Conservation (phyloP, 2,888 invertebrate species). For the Strigamia crassipes region DNA sequence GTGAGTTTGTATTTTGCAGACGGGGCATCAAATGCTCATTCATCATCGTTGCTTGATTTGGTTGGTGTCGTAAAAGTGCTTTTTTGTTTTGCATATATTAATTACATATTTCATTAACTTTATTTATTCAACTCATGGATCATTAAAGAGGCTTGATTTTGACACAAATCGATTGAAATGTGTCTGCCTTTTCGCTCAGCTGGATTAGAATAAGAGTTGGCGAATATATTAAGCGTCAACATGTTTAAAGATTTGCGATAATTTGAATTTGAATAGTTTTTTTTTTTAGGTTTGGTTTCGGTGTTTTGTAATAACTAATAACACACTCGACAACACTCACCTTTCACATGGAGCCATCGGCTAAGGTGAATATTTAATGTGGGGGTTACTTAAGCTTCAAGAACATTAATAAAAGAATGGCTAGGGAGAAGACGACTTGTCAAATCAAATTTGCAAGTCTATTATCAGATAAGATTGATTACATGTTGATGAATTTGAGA, state of each 20-base stretch:
- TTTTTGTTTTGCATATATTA: slow-evolving; percentile 22
- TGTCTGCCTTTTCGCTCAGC: neutral
- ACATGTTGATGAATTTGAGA: neutral
- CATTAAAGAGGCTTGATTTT: slow-evolving; percentile 30
- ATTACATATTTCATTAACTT: slow-evolving; percentile 32
- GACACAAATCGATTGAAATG: slow-evolving; percentile 19
- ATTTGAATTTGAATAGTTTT: too few relatives aligned
- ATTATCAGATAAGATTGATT: slow-evolving; percentile 31
- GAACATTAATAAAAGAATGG: neutral
- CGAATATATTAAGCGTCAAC: neutral
- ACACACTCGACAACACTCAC: too few relatives aligned
- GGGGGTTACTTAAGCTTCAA: neutral
- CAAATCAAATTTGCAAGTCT: neutral
- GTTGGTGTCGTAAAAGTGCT: neutral
- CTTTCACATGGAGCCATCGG: neutral
- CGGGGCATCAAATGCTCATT: slow-evolving; percentile 27
- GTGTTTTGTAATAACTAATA: too few relatives aligned
- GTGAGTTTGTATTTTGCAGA: slow-evolving; percentile 26
- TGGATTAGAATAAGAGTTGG: neutral
- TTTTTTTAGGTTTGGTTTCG: too few relatives aligned
- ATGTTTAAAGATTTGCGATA: neutral
- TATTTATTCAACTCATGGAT: slow-evolving; percentile 37
- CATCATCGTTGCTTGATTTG: slow-evolving; percentile 11
- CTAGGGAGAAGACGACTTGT: neutral
- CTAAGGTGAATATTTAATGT: neutral